A percentile compares a stretch with the other conserved stretches of the same genome.
Conservation (phyloP, 2,888 invertebrate genomes). For the Aporophyla nigra region DNA sequence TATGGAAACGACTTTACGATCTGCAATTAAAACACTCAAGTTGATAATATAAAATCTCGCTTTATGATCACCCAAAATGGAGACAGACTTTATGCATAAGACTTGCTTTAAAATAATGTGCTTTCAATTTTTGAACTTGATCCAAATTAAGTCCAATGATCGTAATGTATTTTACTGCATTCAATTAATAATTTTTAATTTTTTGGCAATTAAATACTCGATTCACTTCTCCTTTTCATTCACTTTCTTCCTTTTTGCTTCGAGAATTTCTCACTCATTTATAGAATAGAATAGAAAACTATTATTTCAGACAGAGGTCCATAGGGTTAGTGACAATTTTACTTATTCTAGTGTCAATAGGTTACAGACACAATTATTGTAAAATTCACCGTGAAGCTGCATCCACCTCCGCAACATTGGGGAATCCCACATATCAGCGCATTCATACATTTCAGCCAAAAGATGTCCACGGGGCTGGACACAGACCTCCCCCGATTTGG, state of each 20-base stretch:
- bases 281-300: neutral
- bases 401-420: too few species aligned
- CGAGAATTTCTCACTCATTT: neutral
- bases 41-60: constrained; percentile 13
- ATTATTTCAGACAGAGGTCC: too few species aligned
- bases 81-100: neutral
- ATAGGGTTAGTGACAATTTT: too few species aligned
- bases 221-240: neutral
- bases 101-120: constrained; percentile 14
- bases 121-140: constrained; percentile 47
- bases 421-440: too few species aligned
- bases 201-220: too few species aligned
- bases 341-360: too few species aligned
- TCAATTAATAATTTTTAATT: neutral
- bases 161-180: neutral
- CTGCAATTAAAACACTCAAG: constrained; percentile 32
- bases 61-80: constrained; percentile 22
- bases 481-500: too few species aligned
- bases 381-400: too few species aligned
- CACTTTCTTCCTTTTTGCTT: constrained; percentile 1
- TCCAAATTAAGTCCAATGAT: constrained; percentile 23
- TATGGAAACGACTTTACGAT: constrained; percentile 58
- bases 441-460: too few species aligned
- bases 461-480: too few species aligned
- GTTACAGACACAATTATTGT: too few species aligned